Evolutionary conservation across 2,113 vertebrate genomes (phyloP).

Genomic region (Catharus minimus): DNA sequence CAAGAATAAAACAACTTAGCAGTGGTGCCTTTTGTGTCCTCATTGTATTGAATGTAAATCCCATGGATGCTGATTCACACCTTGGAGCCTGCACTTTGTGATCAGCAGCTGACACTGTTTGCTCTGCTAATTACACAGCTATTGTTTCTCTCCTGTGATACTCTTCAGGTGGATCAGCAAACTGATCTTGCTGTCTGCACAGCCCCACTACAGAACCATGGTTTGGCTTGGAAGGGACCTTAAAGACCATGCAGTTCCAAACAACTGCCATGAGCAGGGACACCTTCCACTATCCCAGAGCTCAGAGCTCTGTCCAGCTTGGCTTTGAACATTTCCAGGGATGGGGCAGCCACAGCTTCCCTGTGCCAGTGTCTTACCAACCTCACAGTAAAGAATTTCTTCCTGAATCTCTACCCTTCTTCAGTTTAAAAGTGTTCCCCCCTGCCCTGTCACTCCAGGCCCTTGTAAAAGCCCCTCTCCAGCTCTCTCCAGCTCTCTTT

Average conservation of each 20-base stretch:
- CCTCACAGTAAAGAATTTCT: not conserved
- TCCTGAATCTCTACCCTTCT: not conserved
- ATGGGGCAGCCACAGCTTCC: not conserved
- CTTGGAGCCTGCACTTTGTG: not conserved
- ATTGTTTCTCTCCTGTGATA: not conserved
- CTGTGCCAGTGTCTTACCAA: not conserved
- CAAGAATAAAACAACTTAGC: not conserved
- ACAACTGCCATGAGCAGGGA: not conserved
- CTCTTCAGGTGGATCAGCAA: not conserved
- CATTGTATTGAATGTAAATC: not conserved
- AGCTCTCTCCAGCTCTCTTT: not conserved
- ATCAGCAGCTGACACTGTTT: not conserved
- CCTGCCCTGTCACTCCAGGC: not conserved
- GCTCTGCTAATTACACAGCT: not conserved
- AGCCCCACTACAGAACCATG: rapidly evolving
- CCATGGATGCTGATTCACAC: not conserved
- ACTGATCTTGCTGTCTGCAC: not conserved
- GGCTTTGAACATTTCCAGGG: not conserved
- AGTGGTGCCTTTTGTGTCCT: not conserved
- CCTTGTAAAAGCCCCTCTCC: not conserved
- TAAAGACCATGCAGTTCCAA: not conserved
- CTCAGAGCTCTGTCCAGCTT: not conserved
- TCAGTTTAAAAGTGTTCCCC: not conserved
- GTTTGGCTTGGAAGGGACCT: not conserved
- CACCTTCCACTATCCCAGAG: not conserved